phyloP scores from a whole-genome alignment of 92 coral and sea anemone genomes.

The Heteractis magnifica region DNA sequence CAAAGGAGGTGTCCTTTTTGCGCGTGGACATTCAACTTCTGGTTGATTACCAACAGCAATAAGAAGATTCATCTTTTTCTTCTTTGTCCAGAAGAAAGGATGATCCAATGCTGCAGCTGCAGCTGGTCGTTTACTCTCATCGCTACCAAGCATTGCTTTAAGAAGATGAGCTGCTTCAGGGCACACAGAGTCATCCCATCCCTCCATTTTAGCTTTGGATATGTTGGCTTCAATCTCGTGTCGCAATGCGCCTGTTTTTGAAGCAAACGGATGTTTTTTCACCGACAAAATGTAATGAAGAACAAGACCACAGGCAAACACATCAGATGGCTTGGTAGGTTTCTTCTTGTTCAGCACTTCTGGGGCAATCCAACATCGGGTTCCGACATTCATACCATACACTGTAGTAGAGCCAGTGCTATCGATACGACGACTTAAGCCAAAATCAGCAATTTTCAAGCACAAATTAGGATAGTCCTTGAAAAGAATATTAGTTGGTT shows the following conservation, averaged over 20 bases:
- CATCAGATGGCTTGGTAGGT: slow-evolving; percentile 11
- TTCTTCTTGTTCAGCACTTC: neutral
- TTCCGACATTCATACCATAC: slow-evolving; percentile 2
- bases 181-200: slow-evolving; percentile 5
- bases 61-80: slow-evolving; percentile 23
- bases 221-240: slow-evolving; percentile 25
- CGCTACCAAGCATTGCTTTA: slow-evolving; percentile 17
- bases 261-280: neutral
- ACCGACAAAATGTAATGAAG: slow-evolving; percentile 17
- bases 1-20: neutral
- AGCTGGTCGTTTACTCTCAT: slow-evolving; percentile 30
- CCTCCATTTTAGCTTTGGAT: neutral
- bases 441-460: slow-evolving; percentile 32
- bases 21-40: slow-evolving; percentile 25
- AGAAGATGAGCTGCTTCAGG: slow-evolving; percentile 37
- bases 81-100: slow-evolving; percentile 46
- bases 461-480: neutral
- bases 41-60: slow-evolving; percentile 45
- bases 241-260: neutral
- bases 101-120: slow-evolving; percentile 28
- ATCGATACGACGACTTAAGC: neutral
- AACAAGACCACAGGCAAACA: slow-evolving; percentile 40
- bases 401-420: slow-evolving; percentile 1
- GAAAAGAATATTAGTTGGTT: slow-evolving; percentile 36
- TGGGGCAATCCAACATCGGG: slow-evolving; percentile 25